Evolutionary conservation across 1,140 invertebrate species (phyloP).

Genomic region (Pinna nobilis): DNA sequence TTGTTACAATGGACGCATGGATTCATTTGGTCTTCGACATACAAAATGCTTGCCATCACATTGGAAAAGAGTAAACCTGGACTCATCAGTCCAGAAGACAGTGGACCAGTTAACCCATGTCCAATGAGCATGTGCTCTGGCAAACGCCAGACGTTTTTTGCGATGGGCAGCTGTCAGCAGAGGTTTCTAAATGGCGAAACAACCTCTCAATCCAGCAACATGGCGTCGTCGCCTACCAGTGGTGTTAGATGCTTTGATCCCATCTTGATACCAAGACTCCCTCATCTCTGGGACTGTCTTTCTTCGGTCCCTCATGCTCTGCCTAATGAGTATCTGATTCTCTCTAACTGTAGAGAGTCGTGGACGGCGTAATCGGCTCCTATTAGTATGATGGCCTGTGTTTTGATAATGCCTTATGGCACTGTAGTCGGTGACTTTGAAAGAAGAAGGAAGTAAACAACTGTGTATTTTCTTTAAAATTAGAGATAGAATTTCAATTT

Average conservation of each 20-base stretch:
- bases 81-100: constrained; percentile 27
- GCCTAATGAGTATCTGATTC: too few relatives aligned
- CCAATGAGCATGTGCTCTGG: not conserved
- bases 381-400: too few relatives aligned
- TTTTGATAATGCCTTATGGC: too few relatives aligned
- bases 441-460: too few relatives aligned
- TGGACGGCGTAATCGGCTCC: too few relatives aligned
- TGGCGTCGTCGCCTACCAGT: too few relatives aligned
- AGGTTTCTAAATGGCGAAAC: not conserved
- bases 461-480: too few relatives aligned
- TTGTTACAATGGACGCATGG: not conserved
- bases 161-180: constrained; percentile 9
- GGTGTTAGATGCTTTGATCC: too few relatives aligned
- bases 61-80: constrained; percentile 12
- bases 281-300: not conserved
- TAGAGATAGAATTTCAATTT: too few relatives aligned
- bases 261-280: too few relatives aligned
- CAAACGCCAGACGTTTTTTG: constrained; percentile 12
- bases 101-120: constrained; percentile 14
- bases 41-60: constrained; percentile 2
- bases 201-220: not conserved
- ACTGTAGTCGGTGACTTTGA: too few relatives aligned
- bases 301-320: not conserved
- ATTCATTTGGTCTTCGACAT: not conserved
- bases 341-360: too few relatives aligned